Percentiles rank a stretch among this genome's conserved stretches.
phyloP scores from a whole-genome alignment of 2,113 vertebrate species.

The Psammodynastes pulverulentus region DNA sequence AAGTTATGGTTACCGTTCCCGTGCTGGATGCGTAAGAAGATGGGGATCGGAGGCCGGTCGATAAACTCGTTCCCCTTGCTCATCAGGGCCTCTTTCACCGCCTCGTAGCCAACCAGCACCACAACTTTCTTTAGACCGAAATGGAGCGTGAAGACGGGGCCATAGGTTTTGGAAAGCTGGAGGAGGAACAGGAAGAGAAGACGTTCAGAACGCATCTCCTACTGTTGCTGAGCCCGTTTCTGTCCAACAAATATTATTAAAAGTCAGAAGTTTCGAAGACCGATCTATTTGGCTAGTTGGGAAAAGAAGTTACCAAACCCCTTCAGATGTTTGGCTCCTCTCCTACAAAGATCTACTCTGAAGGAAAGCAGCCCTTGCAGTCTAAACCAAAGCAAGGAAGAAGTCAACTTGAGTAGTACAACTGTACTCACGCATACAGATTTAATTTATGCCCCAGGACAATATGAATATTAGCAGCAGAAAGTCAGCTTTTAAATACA shows the following conservation, averaged over 20 bases:
- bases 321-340: background rate
- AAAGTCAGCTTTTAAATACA: background rate
- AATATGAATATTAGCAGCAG: background rate
- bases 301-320: background rate
- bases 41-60: conserved; percentile 43
- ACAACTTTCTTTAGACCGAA: conserved; percentile 61
- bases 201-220: accelerated
- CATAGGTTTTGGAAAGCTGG: conserved; percentile 57
- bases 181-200: background rate
- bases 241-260: background rate
- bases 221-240: background rate
- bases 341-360: background rate
- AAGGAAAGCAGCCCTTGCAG: background rate
- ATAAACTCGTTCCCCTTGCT: conserved; percentile 42
- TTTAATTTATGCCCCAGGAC: background rate
- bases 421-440: background rate
- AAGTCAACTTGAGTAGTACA: background rate
- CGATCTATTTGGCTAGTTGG: background rate
- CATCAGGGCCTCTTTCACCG: conserved; percentile 59
- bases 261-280: background rate
- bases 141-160: conserved; percentile 51
- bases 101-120: conserved; percentile 65
- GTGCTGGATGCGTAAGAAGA: conserved; percentile 49
- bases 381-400: background rate
- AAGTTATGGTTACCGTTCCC: conserved; percentile 31